Percentiles rank a stretch among this genome's conserved stretches.
These are phyloP conservation scores for Corythaixoides concolor DNA, from an alignment of 2,113 vertebrate species.

Conservation along the genomic window DNA sequence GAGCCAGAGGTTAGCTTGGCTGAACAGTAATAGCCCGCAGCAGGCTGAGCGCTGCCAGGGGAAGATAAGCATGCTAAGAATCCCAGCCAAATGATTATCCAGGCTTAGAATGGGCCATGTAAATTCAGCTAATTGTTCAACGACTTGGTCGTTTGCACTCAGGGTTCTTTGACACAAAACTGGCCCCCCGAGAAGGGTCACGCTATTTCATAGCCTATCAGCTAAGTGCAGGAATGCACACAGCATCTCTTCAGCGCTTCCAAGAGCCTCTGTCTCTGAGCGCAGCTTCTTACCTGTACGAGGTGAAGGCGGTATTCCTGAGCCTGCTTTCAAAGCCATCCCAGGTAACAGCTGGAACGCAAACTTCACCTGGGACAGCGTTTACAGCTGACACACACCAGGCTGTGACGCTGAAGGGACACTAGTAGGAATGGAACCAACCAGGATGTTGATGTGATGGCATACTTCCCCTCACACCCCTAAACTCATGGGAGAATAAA, in stretches of 20 bases:
- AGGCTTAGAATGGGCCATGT: conserved; percentile 2
- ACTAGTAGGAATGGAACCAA: not conserved
- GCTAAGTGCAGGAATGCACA: not conserved
- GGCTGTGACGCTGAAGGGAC: not conserved
- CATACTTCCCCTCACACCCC: not conserved
- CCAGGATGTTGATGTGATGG: not conserved
- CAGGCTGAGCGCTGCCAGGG: conserved; percentile 3
- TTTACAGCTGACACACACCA: not conserved
- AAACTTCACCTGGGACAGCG: not conserved
- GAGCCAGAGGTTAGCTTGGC: not conserved
- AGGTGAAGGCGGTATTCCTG: not conserved
- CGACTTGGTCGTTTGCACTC: not conserved
- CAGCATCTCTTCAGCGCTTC: not conserved
- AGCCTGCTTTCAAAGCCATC: not conserved
- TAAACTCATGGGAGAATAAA: not conserved
- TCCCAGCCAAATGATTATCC: conserved; percentile 14
- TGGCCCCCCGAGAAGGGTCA: not conserved
- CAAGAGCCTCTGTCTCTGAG: not conserved
- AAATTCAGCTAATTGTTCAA: conserved; percentile 46
- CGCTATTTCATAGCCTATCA: not conserved
- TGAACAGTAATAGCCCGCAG: not conserved
- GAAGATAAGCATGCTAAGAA: not conserved
- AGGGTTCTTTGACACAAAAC: not conserved
- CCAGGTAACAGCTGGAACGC: not conserved
- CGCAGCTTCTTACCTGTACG: not conserved